Conservation (phyloP, 2,797 vertebrate species). For the Meriones psammophilus region DNA sequence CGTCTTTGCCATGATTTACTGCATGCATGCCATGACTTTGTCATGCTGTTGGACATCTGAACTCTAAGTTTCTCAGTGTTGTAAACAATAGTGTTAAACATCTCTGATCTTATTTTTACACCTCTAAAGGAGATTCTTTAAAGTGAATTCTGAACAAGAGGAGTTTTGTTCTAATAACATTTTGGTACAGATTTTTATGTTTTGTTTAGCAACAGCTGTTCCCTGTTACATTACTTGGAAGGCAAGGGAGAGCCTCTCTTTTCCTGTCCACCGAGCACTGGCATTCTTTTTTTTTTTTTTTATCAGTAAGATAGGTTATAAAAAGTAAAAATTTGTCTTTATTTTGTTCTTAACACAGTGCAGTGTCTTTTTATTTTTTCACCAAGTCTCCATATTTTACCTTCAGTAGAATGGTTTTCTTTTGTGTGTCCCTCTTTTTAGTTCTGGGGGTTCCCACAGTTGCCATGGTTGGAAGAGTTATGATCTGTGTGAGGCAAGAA, state of each 20-base stretch:
- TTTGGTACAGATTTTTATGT: neutral
- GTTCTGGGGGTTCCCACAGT: neutral
- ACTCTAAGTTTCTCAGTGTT: neutral
- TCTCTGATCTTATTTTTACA: neutral
- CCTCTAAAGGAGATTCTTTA: neutral
- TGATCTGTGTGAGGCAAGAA: too few species aligned
- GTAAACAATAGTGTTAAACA: constrained; percentile 13
- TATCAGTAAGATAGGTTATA: neutral
- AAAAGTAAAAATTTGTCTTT: neutral
- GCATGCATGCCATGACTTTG: neutral
- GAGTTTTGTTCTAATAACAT: neutral
- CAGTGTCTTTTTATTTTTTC: neutral
- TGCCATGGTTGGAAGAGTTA: neutral
- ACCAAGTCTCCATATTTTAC: neutral
- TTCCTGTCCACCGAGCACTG: neutral
- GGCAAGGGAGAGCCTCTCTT: neutral
- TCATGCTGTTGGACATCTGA: neutral
- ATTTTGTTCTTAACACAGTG: neutral
- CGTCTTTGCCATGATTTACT: neutral
- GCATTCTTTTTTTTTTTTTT: neutral
- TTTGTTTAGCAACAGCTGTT: constrained; percentile 13
- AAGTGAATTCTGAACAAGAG: neutral
- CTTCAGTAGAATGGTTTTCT: neutral
- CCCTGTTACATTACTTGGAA: neutral
- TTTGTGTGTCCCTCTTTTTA: neutral